These are phyloP conservation scores for Toxostoma redivivum DNA, from an alignment of 2,113 vertebrate species.

Conservation along the genomic window DNA sequence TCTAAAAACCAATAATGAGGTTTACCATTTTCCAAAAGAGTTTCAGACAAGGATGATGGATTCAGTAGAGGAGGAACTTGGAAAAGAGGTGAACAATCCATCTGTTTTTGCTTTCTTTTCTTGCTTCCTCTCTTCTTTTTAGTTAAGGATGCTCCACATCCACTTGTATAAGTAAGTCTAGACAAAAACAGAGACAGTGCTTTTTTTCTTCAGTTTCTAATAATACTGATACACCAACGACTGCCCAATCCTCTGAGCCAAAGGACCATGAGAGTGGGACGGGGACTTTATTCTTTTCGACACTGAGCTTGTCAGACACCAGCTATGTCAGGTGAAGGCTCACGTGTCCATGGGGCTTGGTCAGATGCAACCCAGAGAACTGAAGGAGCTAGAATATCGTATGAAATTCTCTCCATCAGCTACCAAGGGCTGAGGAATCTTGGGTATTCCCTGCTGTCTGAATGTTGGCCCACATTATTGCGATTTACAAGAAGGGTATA, in stretches of 20 bases:
- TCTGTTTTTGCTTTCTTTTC: background rate
- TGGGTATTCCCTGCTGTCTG: background rate
- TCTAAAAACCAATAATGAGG: background rate
- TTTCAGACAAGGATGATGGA: background rate
- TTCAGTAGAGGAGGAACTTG: background rate
- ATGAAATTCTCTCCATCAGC: background rate
- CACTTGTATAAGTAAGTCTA: background rate
- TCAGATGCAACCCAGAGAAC: background rate
- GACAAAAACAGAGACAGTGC: fast-evolving
- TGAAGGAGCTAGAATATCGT: background rate
- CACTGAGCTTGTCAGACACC: background rate
- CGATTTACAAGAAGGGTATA: background rate
- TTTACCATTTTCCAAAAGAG: background rate
- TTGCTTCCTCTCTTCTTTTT: background rate
- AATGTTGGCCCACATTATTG: background rate
- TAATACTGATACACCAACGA: background rate
- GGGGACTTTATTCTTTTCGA: fast-evolving
- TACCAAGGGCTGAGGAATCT: background rate
- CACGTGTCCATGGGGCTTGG: fast-evolving
- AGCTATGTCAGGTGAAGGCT: background rate
- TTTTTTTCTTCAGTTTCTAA: background rate
- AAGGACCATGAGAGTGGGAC: fast-evolving
- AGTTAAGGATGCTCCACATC: background rate
- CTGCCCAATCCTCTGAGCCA: background rate
- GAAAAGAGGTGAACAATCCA: background rate